A percentile compares a stretch with the other conserved stretches of the same genome.
Conservation (phyloP, 2,888 invertebrate genomes). For the Nemotelus pantherinus region DNA sequence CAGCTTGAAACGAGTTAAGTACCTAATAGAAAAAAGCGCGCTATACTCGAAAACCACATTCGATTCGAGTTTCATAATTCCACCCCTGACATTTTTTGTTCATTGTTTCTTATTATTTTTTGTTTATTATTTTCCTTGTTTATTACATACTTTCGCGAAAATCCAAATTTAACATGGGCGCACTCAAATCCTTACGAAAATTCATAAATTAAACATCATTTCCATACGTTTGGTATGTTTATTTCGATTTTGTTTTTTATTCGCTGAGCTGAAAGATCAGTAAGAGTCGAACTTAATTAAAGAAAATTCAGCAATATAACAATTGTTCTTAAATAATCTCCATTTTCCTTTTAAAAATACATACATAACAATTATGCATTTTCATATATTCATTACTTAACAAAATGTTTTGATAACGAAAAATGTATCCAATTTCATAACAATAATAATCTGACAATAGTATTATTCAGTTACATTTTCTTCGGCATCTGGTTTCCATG, state of each 20-base stretch:
- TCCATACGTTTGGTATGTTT: conserved; percentile 23
- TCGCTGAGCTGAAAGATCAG: conserved; percentile 26
- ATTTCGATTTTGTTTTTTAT: conserved; percentile 30
- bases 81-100: neutral
- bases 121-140: neutral
- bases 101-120: neutral
- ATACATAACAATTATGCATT: conserved; percentile 22
- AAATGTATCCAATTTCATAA: conserved; percentile 12
- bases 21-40: too few species aligned
- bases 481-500: conserved; percentile 2
- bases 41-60: too few species aligned
- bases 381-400: neutral
- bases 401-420: conserved; percentile 8
- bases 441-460: neutral
- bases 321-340: conserved; percentile 42
- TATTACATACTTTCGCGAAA: neutral
- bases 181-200: too few species aligned
- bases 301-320: conserved; percentile 38
- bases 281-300: conserved; percentile 32
- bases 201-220: neutral
- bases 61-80: neutral
- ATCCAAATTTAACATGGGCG: neutral
- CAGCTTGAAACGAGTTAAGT: too few species aligned
- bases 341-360: neutral
- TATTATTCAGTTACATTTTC: neutral